phyloP scores from a whole-genome alignment of 2,888 invertebrate species.

The Caenorhabditis sp. region DNA sequence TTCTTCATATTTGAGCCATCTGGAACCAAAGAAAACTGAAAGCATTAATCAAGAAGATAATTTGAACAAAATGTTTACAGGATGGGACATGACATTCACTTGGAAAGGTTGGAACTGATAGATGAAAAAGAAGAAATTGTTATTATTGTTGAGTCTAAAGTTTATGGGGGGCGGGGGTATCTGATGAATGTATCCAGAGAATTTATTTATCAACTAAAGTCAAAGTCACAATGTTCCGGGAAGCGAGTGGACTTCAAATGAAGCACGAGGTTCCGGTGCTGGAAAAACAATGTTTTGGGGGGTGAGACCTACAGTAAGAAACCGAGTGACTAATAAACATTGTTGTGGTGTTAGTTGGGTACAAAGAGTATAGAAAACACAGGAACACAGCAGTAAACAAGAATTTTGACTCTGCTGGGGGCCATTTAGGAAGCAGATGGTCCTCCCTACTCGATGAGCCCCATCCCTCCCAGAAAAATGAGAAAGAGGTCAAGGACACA shows the following conservation, averaged over 20 bases:
- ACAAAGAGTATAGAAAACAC: too few species aligned
- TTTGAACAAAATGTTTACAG: slow-evolving; percentile 26
- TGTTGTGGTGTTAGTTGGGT: too few species aligned
- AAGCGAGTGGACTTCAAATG: not conserved
- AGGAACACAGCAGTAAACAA: not conserved
- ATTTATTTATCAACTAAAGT: not conserved
- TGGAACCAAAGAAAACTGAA: too few species aligned
- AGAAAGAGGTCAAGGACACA: not conserved
- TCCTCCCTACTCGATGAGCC: not conserved
- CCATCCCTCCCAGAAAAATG: not conserved
- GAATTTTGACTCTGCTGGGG: not conserved
- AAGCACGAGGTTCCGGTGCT: not conserved
- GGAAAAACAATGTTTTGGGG: too few species aligned
- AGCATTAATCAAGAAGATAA: not conserved
- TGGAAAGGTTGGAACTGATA: slow-evolving; percentile 2
- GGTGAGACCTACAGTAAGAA: not conserved
- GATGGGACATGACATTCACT: slow-evolving; percentile 14
- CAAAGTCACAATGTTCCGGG: not conserved
- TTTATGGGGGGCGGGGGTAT: too few species aligned
- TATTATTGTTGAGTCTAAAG: slow-evolving; percentile 2
- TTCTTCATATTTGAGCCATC: too few species aligned
- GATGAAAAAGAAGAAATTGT: slow-evolving; percentile 8
- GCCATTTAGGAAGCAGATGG: not conserved
- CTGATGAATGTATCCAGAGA: too few species aligned
- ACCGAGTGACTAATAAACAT: too few species aligned